A percentile compares a stretch with the other conserved stretches of the same genome.
Conservation (phyloP, 2,888 invertebrate genomes). For the Drosophila prostipennis region DNA sequence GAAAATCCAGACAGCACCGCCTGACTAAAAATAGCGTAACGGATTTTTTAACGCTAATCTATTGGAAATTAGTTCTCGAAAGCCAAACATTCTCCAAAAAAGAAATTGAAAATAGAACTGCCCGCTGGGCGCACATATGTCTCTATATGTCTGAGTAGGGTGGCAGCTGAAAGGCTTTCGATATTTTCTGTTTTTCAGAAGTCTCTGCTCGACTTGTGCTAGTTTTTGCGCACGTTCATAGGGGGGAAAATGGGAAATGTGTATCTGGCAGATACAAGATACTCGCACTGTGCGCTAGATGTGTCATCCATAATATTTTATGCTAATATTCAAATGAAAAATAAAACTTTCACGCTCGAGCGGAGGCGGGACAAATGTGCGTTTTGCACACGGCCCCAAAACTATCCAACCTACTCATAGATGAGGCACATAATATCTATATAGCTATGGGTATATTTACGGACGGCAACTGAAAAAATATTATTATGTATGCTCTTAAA, state of each 20-base stretch:
- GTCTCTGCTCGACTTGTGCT: constrained; percentile 17
- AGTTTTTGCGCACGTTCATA: constrained; percentile 44
- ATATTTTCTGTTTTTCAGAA: constrained; percentile 46
- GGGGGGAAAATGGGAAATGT: constrained; percentile 9
- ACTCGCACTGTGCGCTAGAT: constrained; percentile 64
- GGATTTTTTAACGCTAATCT: constrained; percentile 69
- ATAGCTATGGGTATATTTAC: constrained; percentile 23
- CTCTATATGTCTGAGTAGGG: constrained; percentile 24
- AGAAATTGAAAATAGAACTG: constrained; percentile 69
- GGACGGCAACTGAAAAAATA: constrained; percentile 31
- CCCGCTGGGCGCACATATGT: constrained; percentile 31
- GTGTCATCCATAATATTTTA: constrained; percentile 80
- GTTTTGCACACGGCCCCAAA: constrained; percentile 75
- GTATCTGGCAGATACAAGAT: constrained; percentile 51
- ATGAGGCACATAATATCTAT: constrained; percentile 19
- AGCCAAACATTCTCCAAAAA: constrained; percentile 68
- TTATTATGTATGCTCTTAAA: constrained; percentile 62
- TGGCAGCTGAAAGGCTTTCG: constrained; percentile 63
- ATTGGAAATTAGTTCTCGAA: constrained; percentile 73
- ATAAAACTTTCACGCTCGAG: constrained; percentile 73
- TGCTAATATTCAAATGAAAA: constrained; percentile 75
- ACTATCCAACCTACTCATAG: constrained; percentile 48
- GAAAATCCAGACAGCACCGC: constrained; percentile 38
- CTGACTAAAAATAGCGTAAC: constrained; percentile 64
- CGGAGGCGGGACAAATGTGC: constrained; percentile 77